Conservation (phyloP, 1,140 invertebrate genomes). For the Tetramorium simillimum region DNA sequence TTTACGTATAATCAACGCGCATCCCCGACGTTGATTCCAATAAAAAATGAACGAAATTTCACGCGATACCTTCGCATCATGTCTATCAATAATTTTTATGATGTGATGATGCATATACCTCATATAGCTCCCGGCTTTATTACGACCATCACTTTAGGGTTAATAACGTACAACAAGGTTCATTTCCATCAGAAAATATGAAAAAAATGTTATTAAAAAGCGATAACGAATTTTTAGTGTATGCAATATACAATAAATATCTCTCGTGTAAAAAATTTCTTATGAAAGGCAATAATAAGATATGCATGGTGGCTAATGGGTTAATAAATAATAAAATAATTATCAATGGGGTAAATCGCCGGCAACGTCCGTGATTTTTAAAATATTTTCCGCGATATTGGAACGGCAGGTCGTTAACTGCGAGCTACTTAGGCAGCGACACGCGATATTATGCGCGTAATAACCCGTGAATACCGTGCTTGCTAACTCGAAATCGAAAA, state of each 20-base stretch:
- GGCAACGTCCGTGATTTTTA: neutral
- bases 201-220: neutral
- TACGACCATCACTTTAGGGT: neutral
- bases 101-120: no score
- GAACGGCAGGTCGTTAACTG: slow-evolving; percentile 24
- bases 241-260: neutral
- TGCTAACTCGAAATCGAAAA: slow-evolving; percentile 46
- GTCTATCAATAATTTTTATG: slow-evolving; percentile 24
- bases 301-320: neutral
- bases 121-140: neutral
- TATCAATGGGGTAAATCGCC: neutral
- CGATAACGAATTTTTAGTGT: neutral
- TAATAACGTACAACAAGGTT: neutral
- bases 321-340: neutral
- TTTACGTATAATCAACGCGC: slow-evolving; percentile 42
- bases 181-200: neutral
- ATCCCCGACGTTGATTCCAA: neutral
- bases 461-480: slow-evolving; percentile 37
- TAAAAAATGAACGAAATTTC: slow-evolving; percentile 39
- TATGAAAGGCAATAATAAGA: neutral
- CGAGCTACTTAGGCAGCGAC: slow-evolving; percentile 10
- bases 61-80: neutral
- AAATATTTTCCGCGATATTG: neutral
- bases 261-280: neutral
- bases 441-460: slow-evolving; percentile 34